Base-by-base conservation (phyloP, 2,888 invertebrate species). In the Ormia ochracea region DNA sequence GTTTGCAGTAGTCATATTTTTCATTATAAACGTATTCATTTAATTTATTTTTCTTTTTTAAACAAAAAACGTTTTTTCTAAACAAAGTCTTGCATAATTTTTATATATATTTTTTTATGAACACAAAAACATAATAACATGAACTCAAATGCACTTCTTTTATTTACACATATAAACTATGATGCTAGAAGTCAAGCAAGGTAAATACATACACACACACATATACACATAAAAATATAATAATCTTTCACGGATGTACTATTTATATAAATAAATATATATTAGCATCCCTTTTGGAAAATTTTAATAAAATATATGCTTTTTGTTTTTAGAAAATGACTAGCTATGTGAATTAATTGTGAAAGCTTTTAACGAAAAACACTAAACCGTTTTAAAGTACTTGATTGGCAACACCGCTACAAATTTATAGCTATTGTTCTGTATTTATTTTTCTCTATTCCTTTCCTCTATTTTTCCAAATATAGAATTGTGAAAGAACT, bases 71-170 rank as follows among this genome's bases (percentile, higher is more conserved):
- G 23, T 14, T 61, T 58, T 72, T 63, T 68, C 17, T 7, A 36
- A 70, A 31, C 66, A 61, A 68, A 54, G 54, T 73, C 19, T 79
- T 79, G 38, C 78, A 70, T 58, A 79, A 79, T 59, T 21, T 36
- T 31, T 33, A 59, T 28, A 54, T 48, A 66, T 45, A 59, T 54
- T 28, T 56, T 61, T 56, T 28, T 74, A 66, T 74, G 58, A 74
- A 43, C 66, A 50, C 28, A 48, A 9, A 33, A 72, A 61, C 52
- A 43, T 43, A 48, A 58, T 33, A 68, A 45, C 43, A 45, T 33
- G 14, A 52, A 69, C 28, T 38, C 50, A 72, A 72, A 61, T 38
- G 36, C 36, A 43, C 52, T 54, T 43, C 54, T 54, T 19, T 45
- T 54, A 52, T 59, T 43, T 21, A 41, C 19, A 72, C 54, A 52